Conservation (phyloP, 2,113 vertebrate genomes). For the rat (Rattus norvegicus) region DNA sequence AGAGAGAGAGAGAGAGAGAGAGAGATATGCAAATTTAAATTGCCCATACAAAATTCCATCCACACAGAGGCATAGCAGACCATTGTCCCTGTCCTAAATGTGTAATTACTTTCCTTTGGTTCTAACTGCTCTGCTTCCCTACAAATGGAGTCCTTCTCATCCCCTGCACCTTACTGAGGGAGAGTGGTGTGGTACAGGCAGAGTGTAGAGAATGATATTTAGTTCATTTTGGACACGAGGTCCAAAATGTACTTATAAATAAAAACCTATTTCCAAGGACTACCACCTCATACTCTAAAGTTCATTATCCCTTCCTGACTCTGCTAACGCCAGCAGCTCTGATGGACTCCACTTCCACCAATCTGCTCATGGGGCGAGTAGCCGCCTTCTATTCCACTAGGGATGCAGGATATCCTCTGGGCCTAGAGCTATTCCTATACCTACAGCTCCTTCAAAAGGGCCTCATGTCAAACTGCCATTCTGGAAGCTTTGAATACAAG, state of each 20-base stretch:
- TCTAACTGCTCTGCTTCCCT: slow-evolving; percentile 50
- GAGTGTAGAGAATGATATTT: not conserved
- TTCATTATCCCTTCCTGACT: not conserved
- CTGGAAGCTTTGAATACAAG: not conserved
- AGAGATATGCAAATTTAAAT: slow-evolving; percentile 39
- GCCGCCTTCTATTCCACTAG: not conserved
- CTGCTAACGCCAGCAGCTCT: not conserved
- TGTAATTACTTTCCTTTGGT: slow-evolving; percentile 59
- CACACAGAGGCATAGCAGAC: slow-evolving; percentile 53
- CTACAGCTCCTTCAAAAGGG: not conserved
- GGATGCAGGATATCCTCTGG: not conserved
- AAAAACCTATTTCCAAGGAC: not conserved
- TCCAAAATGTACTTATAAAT: not conserved
- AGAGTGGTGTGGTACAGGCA: not conserved
- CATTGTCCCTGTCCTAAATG: slow-evolving; percentile 2
- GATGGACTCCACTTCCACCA: not conserved
- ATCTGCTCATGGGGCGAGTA: not conserved
- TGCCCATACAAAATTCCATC: slow-evolving; percentile 56
- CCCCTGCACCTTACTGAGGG: not conserved
- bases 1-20: not conserved
- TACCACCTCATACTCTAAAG: not conserved
- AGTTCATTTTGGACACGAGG: not conserved
- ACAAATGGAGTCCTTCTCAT: not conserved
- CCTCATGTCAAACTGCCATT: not conserved
- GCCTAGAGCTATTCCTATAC: fast-evolving